Evolutionary conservation across 2,888 invertebrate genomes (phyloP).

Genomic region (Apodemia duryi): DNA sequence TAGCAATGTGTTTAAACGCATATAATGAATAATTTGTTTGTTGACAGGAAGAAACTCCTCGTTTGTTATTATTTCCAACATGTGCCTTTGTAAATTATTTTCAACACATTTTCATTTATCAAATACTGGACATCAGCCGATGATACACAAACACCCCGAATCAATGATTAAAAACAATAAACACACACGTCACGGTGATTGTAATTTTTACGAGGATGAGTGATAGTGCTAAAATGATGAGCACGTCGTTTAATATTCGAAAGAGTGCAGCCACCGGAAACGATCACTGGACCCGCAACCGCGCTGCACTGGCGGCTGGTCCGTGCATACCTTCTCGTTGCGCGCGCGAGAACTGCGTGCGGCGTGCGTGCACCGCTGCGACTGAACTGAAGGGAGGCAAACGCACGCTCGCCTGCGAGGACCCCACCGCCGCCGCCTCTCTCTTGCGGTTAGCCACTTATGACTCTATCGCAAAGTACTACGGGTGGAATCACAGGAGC

Average conservation of each 20-base stretch:
- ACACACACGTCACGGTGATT: slow-evolving; percentile 25
- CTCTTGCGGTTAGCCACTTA: slow-evolving; percentile 60
- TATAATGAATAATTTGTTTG: slow-evolving; percentile 20
- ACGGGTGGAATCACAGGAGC: slow-evolving; percentile 71
- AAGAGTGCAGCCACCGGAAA: slow-evolving; percentile 70
- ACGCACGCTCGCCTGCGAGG: slow-evolving; percentile 52
- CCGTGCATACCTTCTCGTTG: slow-evolving; percentile 71
- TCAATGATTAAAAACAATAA: slow-evolving; percentile 19
- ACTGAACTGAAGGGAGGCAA: slow-evolving; percentile 66
- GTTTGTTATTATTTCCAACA: slow-evolving; percentile 12
- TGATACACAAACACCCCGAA: slow-evolving; percentile 20
- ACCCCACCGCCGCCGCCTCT: slow-evolving; percentile 72
- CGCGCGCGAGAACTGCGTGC: slow-evolving; percentile 79
- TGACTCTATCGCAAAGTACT: slow-evolving; percentile 67
- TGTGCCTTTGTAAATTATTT: slow-evolving; percentile 7
- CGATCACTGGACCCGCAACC: slow-evolving; percentile 51
- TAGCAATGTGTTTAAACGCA: slow-evolving; percentile 26
- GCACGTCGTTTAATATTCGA: slow-evolving; percentile 37
- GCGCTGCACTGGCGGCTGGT: slow-evolving; percentile 38
- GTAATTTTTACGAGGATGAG: slow-evolving; percentile 18
- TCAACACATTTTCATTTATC: slow-evolving; percentile 28
- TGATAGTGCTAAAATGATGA: slow-evolving; percentile 11
- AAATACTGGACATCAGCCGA: slow-evolving; percentile 3
- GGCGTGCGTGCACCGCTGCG: slow-evolving; percentile 79
- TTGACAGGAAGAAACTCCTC: slow-evolving; percentile 21